Evolutionary conservation across 1,140 invertebrate genomes (phyloP), one percentile per base, ranked within the genome.

Genomic region (Thereuonema tuberculata): DNA sequence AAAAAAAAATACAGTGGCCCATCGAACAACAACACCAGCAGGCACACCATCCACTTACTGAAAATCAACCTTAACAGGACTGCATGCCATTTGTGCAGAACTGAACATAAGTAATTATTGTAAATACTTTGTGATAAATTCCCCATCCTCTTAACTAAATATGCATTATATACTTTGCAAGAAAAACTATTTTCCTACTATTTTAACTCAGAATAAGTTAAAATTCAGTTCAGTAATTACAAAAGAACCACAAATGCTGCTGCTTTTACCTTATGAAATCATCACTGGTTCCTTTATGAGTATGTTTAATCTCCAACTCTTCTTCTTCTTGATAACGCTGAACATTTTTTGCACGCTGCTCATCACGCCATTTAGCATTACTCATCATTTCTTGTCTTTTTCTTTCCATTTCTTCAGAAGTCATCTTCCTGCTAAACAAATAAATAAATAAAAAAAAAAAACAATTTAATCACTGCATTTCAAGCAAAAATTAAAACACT

Each of bases 321-420:
- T 83, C 80, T 62, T 82, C 78, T 65, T 83, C 79, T 3, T 75
- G 76, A 68, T 87, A 82, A 29, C 75, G 74, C 64, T 77, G 80
- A 0, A 88, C 77, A 65, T 80, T 83, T 64, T 75, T 75, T 47
- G 75, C 75, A 58, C 86, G 71, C 67, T 85, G 79, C 61, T 81
- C 79, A 58, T 89, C 84, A 9, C 85, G 74, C 78, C 81, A 81
- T 59, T 76, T 74, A 1, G 85, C 87, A 76, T 91, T 85, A 26
- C 77, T 71, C 77, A 86, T 84, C 91, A 95, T 95, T 75, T 90
- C 87, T 53, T 78, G 75, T 60, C 86, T 71, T 58, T 77, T 76
- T 49, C 74, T 75, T 68, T 89, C 82, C 63, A 82, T 84, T 70
- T 93, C 89, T 63, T 81, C 77, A 62, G 83, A 81, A 20, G 77